Conservation (phyloP, 2,797 vertebrate genomes). For the Xyrichtys novacula region DNA sequence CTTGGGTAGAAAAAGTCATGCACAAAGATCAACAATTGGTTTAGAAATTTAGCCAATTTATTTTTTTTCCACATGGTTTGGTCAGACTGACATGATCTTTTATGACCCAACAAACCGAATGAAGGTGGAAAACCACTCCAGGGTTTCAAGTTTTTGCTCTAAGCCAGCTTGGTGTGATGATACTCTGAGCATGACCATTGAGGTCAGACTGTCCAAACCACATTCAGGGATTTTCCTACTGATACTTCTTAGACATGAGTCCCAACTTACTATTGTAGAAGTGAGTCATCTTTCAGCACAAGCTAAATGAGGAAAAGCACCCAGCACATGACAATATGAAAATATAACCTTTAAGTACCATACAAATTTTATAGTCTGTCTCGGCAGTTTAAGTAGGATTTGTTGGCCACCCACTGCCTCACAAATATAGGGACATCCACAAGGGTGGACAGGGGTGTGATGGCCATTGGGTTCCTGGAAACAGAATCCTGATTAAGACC, state of each 20-base stretch:
- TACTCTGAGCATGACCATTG: conserved; percentile 1
- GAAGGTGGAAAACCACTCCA: conserved; percentile 9
- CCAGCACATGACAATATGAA: too few species aligned
- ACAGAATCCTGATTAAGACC: too few species aligned
- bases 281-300: not conserved
- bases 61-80: not conserved
- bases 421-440: too few species aligned
- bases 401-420: too few species aligned
- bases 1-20: not conserved
- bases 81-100: not conserved
- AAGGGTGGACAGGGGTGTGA: too few species aligned
- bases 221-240: not conserved
- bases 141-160: conserved; percentile 1
- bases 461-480: too few species aligned
- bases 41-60: not conserved
- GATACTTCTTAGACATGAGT: not conserved
- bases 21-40: not conserved
- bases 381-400: too few species aligned
- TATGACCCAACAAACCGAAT: conserved; percentile 6
- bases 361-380: too few species aligned
- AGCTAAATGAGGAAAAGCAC: not conserved
- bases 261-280: not conserved
- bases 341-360: too few species aligned
- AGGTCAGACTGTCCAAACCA: conserved; percentile 14
- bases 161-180: conserved; percentile 6